Conservation (phyloP, 2,888 invertebrate genomes). For the Entomobrya proxima region DNA sequence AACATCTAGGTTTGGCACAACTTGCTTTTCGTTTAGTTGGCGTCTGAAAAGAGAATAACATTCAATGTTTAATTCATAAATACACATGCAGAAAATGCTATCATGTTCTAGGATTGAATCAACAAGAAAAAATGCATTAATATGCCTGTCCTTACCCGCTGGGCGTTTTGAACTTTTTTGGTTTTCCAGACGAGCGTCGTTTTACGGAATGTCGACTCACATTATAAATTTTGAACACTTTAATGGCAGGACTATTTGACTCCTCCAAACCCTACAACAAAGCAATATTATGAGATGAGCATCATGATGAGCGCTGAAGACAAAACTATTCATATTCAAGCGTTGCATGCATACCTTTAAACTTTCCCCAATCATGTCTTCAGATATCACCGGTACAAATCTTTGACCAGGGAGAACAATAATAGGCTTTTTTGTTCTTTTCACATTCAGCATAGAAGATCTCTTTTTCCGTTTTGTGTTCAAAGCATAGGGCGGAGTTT, state of each 20-base stretch:
- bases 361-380: constrained; percentile 58
- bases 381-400: constrained; percentile 55
- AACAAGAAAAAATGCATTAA: background rate
- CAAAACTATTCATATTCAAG: background rate
- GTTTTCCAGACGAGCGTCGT: constrained; percentile 54
- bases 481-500: constrained; percentile 56
- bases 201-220: constrained; percentile 46
- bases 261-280: constrained; percentile 22
- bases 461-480: constrained; percentile 67
- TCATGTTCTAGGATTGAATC: background rate
- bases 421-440: constrained; percentile 67
- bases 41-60: constrained; percentile 47
- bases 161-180: constrained; percentile 67
- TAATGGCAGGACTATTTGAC: constrained; percentile 62
- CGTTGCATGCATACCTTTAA: constrained; percentile 28
- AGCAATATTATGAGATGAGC: background rate
- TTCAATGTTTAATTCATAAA: background rate
- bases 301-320: background rate
- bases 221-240: constrained; percentile 70
- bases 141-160: constrained; percentile 48
- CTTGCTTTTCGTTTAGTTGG: constrained; percentile 67
- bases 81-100: background rate
- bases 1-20: constrained; percentile 68
- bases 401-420: constrained; percentile 66
- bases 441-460: constrained; percentile 66